Percentiles rank a stretch among this genome's conserved stretches.
Evolutionary conservation across 1,140 invertebrate genomes (phyloP).

Genomic region (Limonius californicus): DNA sequence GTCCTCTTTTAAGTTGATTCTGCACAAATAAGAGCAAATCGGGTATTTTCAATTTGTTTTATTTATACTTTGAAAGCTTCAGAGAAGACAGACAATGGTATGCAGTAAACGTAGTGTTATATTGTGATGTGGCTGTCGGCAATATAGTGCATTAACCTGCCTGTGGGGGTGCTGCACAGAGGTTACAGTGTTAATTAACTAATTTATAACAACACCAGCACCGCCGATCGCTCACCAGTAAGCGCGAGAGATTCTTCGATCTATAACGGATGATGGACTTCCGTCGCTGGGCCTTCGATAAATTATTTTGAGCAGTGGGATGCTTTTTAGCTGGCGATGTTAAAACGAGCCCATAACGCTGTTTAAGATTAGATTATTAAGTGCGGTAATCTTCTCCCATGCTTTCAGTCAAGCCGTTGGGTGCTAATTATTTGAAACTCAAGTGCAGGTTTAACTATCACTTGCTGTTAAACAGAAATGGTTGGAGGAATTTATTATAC

Average conservation of each 20-base stretch:
- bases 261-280: constrained; percentile 20
- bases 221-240: constrained; percentile 13
- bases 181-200: constrained; percentile 34
- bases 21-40: too few relatives aligned
- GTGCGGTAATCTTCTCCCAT: too few relatives aligned
- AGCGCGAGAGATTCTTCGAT: constrained; percentile 6
- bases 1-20: too few relatives aligned
- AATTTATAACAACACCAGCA: constrained; percentile 30
- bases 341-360: not conserved
- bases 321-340: constrained; percentile 18
- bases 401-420: too few relatives aligned
- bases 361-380: not conserved
- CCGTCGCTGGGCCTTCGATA: constrained; percentile 18
- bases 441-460: too few relatives aligned
- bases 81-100: too few relatives aligned
- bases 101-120: too few relatives aligned
- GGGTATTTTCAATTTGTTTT: too few relatives aligned
- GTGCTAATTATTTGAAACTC: too few relatives aligned
- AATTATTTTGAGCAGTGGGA: constrained; percentile 28
- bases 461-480: too few relatives aligned
- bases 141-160: constrained; percentile 31
- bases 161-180: constrained; percentile 28
- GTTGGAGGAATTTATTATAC: too few relatives aligned
- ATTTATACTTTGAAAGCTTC: too few relatives aligned
- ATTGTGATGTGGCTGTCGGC: constrained; percentile 21